These are phyloP conservation scores for Synanthedon vespiformis DNA, from an alignment of 2,888 invertebrate genomes.

Conservation along the genomic window DNA sequence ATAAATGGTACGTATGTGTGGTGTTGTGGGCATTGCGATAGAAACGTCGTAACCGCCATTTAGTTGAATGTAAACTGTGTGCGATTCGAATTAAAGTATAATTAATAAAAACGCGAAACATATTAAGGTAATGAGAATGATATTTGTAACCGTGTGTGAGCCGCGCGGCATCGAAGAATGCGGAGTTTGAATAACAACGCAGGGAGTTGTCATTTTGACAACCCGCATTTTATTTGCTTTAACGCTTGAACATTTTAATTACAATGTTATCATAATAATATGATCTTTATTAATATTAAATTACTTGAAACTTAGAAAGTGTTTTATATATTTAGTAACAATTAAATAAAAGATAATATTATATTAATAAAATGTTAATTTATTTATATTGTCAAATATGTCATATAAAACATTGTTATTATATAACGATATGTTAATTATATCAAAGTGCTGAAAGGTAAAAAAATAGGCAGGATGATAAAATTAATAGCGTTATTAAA, in stretches of 20 bases:
- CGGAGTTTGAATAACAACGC: constrained; percentile 65
- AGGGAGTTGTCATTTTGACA: constrained; percentile 60
- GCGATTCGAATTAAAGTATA: constrained; percentile 1
- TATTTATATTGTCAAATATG: no score
- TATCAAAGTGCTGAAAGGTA: constrained; percentile 5
- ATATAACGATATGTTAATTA: background rate
- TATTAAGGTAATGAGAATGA: constrained; percentile 48
- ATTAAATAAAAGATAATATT: background rate
- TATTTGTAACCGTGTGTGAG: constrained; percentile 45
- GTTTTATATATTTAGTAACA: background rate
- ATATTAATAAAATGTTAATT: no score
- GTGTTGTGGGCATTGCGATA: constrained; percentile 14
- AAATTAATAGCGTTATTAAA: background rate
- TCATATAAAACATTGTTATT: no score
- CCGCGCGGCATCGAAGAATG: constrained; percentile 63
- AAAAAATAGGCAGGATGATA: background rate
- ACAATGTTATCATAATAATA: constrained; percentile 1
- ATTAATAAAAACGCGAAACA: constrained; percentile 7
- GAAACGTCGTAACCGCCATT: constrained; percentile 18
- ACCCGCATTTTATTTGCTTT: constrained; percentile 39
- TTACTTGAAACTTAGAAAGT: constrained; percentile 2
- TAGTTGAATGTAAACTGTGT: constrained; percentile 19
- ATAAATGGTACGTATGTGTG: constrained; percentile 53
- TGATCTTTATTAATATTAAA: constrained; percentile 6
- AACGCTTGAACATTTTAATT: background rate